Evolutionary conservation across 1,140 invertebrate species (phyloP), one percentile per base, ranked within the genome.

Genomic region (Galendromus occidentalis): DNA sequence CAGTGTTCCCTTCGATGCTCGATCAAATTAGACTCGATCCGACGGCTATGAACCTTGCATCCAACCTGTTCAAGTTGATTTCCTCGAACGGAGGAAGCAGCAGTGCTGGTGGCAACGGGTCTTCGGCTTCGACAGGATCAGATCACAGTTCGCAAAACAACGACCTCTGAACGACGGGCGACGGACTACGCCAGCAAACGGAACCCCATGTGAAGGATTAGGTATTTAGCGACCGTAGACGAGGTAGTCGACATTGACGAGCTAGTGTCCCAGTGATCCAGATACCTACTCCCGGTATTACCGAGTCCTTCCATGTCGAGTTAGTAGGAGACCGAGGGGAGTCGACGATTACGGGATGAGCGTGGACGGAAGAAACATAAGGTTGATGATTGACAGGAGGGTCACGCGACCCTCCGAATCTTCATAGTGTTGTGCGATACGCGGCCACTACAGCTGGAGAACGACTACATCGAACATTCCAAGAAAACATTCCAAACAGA

Each of bases 111-210:
- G 51, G 51, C 14, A 59, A 59, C 25, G 22, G 22, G 14, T 59
- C 51, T 25, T 59, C 51, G 14, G 51, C 51, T 2, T 59, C 51
- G 22, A 59, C 51, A 9, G 51, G 51, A 29, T 59, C 51, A 22
- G 51, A 59, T 59, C 51, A 59, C 22, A 59, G 51, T 59, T 59
- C 51, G 51, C 51, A 59, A 22, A 33, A 59, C 51, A 59, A 59
- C 22, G 51, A 59, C 51, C 25, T 59, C 22, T 59, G 33, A 59
- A 9, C 33, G 33, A 39, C 9, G 33, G 9, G 9, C 4, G 33
- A 59, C 33, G 20, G 22, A 47, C 5, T 17, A 14, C 51, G 22
- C 14, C 51, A 29, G 25, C 51, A 14, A 59, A 17, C 22, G 33
- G 25, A 14, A 25, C 14, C n/a, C 14, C 14, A 25, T 25, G 51